Evolutionary conservation across 2,888 invertebrate genomes (phyloP).

Genomic region (Exocentrus adspersus): DNA sequence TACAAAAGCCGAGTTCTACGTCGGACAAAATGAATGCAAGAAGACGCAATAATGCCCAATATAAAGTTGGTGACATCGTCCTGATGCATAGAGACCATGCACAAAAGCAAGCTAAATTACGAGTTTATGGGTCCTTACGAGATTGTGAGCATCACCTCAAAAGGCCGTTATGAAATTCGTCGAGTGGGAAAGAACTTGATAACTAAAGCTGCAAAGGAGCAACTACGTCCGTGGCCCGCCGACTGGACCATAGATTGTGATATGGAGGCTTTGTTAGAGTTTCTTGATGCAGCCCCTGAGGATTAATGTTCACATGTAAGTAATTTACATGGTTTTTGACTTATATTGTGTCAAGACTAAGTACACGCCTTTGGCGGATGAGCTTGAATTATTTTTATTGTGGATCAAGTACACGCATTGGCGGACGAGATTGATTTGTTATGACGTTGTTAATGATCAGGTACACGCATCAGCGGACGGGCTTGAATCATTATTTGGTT

Average conservation of each 20-base stretch:
- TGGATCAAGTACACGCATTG: too few species aligned
- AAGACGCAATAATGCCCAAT: background rate
- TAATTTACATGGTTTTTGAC: too few species aligned
- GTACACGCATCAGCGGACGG: too few species aligned
- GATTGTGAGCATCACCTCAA: background rate
- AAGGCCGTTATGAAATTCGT: slow-evolving; percentile 30
- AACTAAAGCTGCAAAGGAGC: slow-evolving; percentile 36
- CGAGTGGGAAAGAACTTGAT: slow-evolving; percentile 28
- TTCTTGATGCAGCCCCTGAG: too few species aligned
- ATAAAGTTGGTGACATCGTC: background rate
- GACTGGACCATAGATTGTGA: slow-evolving; percentile 32
- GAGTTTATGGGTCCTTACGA: background rate
- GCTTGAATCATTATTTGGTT: too few species aligned
- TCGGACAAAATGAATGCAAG: slow-evolving; percentile 1
- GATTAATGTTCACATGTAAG: too few species aligned
- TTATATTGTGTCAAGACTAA: too few species aligned
- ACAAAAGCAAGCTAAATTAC: background rate
- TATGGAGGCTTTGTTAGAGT: slow-evolving; percentile 26
- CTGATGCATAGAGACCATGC: background rate
- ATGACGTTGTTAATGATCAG: too few species aligned
- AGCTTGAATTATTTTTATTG: too few species aligned
- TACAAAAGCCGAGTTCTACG: slow-evolving; percentile 8
- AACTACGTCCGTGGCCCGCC: slow-evolving; percentile 30
- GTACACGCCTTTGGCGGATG: too few species aligned
- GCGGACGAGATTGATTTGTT: too few species aligned